Percentiles rank a stretch among this genome's conserved stretches.
phyloP scores from a whole-genome alignment of 2,888 invertebrate genomes.

The Aproaerema taeniolella region DNA sequence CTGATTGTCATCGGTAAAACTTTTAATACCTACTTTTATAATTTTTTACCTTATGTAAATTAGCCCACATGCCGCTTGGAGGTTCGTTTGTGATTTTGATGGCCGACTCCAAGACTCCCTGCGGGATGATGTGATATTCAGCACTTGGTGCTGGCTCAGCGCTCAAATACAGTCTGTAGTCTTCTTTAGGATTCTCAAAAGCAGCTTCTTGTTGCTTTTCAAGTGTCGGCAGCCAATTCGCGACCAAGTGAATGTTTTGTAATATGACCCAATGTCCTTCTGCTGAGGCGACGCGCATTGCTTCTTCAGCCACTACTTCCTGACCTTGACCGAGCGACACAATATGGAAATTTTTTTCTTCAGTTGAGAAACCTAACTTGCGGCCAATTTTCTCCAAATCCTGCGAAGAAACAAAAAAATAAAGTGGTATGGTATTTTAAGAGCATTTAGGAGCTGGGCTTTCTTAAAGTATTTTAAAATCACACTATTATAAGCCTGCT shows the following conservation, averaged over 20 bases:
- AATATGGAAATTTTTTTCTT: conserved; percentile 92
- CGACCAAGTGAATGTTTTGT: conserved; percentile 95
- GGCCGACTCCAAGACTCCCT: conserved; percentile 94
- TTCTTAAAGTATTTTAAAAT: too few species aligned
- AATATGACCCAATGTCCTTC: conserved; percentile 95
- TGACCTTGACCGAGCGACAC: conserved; percentile 97
- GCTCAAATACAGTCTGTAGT: conserved; percentile 87
- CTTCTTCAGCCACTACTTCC: conserved; percentile 92
- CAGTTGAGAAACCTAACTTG: conserved; percentile 86
- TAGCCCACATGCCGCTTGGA: conserved; percentile 96
- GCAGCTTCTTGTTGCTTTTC: conserved; percentile 95
- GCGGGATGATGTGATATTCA: conserved; percentile 80
- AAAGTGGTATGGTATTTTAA: too few species aligned
- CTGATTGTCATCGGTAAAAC: too few species aligned
- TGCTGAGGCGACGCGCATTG: conserved; percentile 85
- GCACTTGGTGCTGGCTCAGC: conserved; percentile 90
- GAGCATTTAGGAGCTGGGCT: too few species aligned
- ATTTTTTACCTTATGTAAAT: conserved; percentile 92
- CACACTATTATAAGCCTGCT: too few species aligned
- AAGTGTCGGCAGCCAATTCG: conserved; percentile 90
- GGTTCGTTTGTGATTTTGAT: conserved; percentile 98
- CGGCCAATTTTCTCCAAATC: conserved; percentile 93
- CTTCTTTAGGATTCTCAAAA: conserved; percentile 79
- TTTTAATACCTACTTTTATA: too few species aligned
- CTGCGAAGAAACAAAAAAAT: conserved; percentile 35